Conservation (phyloP, 2,113 vertebrate species). For the Gorilla gorilla region DNA sequence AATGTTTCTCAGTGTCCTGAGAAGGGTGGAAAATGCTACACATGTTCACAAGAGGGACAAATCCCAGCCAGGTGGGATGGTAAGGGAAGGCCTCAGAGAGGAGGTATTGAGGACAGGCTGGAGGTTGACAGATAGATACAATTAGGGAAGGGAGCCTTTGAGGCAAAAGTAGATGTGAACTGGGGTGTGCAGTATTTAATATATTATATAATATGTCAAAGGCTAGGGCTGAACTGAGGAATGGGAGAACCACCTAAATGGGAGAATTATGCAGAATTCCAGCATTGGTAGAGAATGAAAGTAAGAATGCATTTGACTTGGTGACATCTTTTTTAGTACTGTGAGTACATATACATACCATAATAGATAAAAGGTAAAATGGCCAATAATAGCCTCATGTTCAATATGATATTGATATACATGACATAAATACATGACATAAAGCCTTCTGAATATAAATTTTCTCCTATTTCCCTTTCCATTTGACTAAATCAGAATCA, state of each 20-base stretch:
- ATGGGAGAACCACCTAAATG: rapidly evolving
- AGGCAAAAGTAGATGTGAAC: background rate
- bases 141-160: background rate
- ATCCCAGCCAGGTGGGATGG: too few species aligned
- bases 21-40: background rate
- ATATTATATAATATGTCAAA: background rate
- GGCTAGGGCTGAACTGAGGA: too few species aligned
- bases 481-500: slow-evolving; percentile 25
- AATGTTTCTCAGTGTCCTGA: background rate
- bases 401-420: background rate
- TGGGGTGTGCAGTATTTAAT: background rate
- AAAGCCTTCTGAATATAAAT: background rate
- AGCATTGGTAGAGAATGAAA: background rate
- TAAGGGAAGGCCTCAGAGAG: background rate
- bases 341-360: background rate
- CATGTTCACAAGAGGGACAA: background rate
- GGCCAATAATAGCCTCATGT: background rate
- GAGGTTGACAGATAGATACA: background rate
- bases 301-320: background rate
- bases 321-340: background rate
- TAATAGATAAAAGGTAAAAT: background rate
- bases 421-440: background rate
- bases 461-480: background rate
- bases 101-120: background rate
- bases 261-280: background rate